These are phyloP conservation scores for Dicyrtoma fusca DNA, from an alignment of 2,888 invertebrate genomes.

Conservation along the genomic window DNA sequence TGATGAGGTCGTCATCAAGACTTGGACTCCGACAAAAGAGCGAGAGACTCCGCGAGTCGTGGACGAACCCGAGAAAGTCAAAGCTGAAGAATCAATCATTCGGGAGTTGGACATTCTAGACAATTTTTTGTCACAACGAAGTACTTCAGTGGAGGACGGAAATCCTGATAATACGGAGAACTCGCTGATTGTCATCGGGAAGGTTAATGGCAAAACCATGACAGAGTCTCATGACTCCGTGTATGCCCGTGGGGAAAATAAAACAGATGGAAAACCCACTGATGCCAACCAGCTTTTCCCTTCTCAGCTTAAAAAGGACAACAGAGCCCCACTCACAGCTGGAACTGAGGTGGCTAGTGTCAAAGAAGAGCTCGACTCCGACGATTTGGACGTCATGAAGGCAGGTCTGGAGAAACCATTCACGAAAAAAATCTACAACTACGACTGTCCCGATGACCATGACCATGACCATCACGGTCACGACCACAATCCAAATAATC, in stretches of 20 bases:
- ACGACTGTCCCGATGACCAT: slow-evolving; percentile 44
- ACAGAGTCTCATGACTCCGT: slow-evolving; percentile 13
- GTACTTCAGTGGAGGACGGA: slow-evolving; percentile 53
- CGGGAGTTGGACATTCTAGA: slow-evolving; percentile 55
- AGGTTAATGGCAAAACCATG: not conserved
- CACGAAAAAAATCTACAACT: slow-evolving; percentile 47
- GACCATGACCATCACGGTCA: slow-evolving; percentile 41
- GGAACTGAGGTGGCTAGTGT: not conserved
- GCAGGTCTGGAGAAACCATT: slow-evolving; percentile 51
- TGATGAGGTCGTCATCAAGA: slow-evolving; percentile 13
- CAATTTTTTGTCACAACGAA: slow-evolving; percentile 53
- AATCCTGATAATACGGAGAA: not conserved
- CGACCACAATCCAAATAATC: slow-evolving; percentile 26
- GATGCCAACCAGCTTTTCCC: not conserved
- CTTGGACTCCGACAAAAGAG: not conserved
- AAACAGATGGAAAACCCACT: not conserved
- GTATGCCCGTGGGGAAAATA: slow-evolving; percentile 25
- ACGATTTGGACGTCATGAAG: slow-evolving; percentile 50
- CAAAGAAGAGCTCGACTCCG: not conserved
- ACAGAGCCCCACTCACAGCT: too few relatives aligned
- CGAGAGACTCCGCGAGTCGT: not conserved
- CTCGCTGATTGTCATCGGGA: slow-evolving; percentile 6
- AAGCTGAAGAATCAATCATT: slow-evolving; percentile 54
- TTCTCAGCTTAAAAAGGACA: not conserved
- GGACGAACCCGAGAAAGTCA: slow-evolving; percentile 19